Evolutionary conservation across 92 coral and sea anemone species (phyloP).

Genomic region (Nematostella vectensis): DNA sequence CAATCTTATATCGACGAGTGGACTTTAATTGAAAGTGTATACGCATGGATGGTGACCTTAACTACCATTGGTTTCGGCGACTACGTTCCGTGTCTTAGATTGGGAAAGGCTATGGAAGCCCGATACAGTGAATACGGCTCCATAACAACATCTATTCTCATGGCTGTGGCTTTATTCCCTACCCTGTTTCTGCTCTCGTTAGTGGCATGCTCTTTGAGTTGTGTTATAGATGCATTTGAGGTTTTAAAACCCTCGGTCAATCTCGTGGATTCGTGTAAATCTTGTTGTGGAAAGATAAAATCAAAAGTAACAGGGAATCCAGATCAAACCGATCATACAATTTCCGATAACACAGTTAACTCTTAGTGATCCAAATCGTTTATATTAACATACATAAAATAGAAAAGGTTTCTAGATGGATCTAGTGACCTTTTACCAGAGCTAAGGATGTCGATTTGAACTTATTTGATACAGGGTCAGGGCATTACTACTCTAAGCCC

Average conservation of each 20-base stretch:
- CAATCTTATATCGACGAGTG: neutral
- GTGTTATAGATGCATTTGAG: neutral
- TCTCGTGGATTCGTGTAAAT: too few relatives aligned
- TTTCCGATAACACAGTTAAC: too few relatives aligned
- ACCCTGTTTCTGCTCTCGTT: neutral
- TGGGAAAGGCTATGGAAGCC: neutral
- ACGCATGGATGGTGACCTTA: constrained; percentile 3
- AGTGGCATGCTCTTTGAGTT: neutral
- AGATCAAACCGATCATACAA: too few relatives aligned
- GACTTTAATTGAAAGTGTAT: constrained; percentile 1
- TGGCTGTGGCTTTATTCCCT: neutral
- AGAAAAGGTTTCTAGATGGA: too few relatives aligned
- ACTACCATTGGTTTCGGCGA: constrained; percentile 2
- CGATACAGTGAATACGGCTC: neutral
- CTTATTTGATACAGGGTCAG: too few relatives aligned
- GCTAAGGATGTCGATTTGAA: too few relatives aligned
- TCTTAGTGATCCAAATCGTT: too few relatives aligned
- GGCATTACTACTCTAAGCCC: too few relatives aligned
- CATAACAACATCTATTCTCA: neutral
- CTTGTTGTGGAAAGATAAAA: too few relatives aligned
- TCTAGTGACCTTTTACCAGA: too few relatives aligned
- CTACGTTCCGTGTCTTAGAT: neutral
- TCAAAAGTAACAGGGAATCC: too few relatives aligned
- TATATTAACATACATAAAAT: too few relatives aligned
- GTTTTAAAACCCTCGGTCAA: neutral